Conservation (phyloP, 2,888 invertebrate genomes). For the Luffia ferchaultella region DNA sequence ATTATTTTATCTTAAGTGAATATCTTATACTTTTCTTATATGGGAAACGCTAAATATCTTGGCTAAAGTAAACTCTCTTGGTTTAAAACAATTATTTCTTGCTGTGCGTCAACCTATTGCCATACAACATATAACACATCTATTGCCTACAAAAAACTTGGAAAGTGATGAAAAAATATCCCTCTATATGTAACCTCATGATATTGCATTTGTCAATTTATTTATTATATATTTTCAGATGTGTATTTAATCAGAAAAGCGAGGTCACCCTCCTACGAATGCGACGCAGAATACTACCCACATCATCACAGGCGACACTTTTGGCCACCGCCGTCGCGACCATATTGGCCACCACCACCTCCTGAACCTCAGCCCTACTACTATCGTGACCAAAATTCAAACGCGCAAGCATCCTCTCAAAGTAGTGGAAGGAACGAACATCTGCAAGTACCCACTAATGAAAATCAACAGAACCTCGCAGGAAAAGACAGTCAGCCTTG, state of each 20-base stretch:
- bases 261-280: conserved; percentile 27
- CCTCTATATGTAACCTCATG: too few species aligned
- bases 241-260: conserved; percentile 13
- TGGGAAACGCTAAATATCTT: too few species aligned
- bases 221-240: too few species aligned
- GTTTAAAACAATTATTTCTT: too few species aligned
- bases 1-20: too few species aligned
- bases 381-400: conserved; percentile 10
- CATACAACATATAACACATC: too few species aligned
- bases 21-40: too few species aligned
- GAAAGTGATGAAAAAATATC: too few species aligned
- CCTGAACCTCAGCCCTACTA: conserved; percentile 15
- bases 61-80: too few species aligned
- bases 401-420: neutral
- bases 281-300: conserved; percentile 14
- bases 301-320: conserved; percentile 9
- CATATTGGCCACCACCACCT: conserved; percentile 13
- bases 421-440: neutral
- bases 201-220: too few species aligned
- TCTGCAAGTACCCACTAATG: neutral
- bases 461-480: neutral
- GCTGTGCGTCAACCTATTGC: too few species aligned
- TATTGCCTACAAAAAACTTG: too few species aligned
- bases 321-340: conserved; percentile 16
- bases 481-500: neutral